Evolutionary conservation across 2,113 vertebrate genomes (phyloP), one percentile per base, ranked within the genome.

Genomic region (Mobula birostris): DNA sequence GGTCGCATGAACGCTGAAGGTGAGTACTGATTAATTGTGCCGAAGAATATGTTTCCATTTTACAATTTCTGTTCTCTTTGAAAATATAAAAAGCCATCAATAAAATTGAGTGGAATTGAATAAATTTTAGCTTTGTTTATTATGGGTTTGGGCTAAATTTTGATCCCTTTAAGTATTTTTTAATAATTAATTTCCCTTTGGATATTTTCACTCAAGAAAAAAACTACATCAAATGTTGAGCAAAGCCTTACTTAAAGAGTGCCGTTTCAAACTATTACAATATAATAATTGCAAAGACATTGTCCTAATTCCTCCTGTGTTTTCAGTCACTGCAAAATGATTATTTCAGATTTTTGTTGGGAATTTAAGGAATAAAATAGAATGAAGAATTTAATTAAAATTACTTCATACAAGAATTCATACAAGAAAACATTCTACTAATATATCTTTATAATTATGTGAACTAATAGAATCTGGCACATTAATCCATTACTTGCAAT

Each of bases 401-500:
- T 88, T 63, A 90, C 29, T 32, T 48, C 48, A 48, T 48, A 48
- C 32, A 32, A 7, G 61, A 66, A 32, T 68, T 66, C 61, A 66
- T n/a, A 66, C 40, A n/a, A 90, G 61, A 32, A 32, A 66, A 63
- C 61, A 90, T 68, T 68, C 85, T 63, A 66, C 63, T 32, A 27
- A 7, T 85, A 6, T 32, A 32, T 66, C 85, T 66, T 90, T 90
- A 66, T 61, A 90, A 32, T 66, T 63, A 61, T 90, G 29, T 90
- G 29, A 66, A 90, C 61, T 90, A 90, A 90, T 90, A 29, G 85
- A 66, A 90, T 32, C 61, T 90, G n/a, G 29, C 29, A 66, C 85
- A 90, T 90, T 90, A 90, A 90, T 90, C 61, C 85, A 66, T 90
- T 66, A 90, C n/a, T 66, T 66, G 61, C 15, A 90, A 68, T 90